phyloP scores from a whole-genome alignment of 2,113 vertebrate genomes.

The Plestiodon gilberti region DNA sequence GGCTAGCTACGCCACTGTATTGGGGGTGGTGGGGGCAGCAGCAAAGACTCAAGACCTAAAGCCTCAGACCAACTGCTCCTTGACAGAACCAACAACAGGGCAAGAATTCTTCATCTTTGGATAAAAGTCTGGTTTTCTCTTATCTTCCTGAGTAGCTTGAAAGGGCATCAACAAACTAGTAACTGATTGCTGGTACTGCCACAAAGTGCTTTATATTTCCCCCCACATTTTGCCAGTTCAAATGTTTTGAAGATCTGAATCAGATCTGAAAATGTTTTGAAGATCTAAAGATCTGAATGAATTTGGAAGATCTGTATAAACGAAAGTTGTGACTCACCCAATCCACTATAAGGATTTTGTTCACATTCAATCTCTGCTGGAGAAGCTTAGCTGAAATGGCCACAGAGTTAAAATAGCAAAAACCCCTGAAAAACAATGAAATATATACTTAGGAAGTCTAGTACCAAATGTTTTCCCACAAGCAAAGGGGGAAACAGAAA shows the following conservation, averaged over 20 bases:
- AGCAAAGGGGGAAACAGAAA: neutral
- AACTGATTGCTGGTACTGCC: neutral
- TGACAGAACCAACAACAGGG: no score
- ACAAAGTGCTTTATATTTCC: neutral
- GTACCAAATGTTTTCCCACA: neutral
- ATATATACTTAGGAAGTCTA: neutral
- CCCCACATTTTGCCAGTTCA: neutral
- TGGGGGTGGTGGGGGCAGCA: no score
- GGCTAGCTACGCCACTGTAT: no score
- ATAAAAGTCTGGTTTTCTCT: neutral
- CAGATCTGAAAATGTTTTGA: no score
- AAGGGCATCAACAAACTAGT: neutral
- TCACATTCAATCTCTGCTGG: conserved; percentile 93
- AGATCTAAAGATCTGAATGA: no score
- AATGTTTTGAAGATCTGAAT: neutral
- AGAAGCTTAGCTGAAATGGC: conserved; percentile 95
- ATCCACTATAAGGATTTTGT: conserved; percentile 97
- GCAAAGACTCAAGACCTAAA: neutral
- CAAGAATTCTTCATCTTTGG: neutral
- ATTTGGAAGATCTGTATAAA: neutral
- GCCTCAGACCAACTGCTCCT: neutral
- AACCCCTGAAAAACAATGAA: conserved; percentile 84
- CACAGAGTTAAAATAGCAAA: conserved; percentile 99
- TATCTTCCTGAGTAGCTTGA: neutral
- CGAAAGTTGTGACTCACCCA: conserved; percentile 85